phyloP scores from a whole-genome alignment of 2,797 vertebrate species.

The Gephyroberyx darwinii region DNA sequence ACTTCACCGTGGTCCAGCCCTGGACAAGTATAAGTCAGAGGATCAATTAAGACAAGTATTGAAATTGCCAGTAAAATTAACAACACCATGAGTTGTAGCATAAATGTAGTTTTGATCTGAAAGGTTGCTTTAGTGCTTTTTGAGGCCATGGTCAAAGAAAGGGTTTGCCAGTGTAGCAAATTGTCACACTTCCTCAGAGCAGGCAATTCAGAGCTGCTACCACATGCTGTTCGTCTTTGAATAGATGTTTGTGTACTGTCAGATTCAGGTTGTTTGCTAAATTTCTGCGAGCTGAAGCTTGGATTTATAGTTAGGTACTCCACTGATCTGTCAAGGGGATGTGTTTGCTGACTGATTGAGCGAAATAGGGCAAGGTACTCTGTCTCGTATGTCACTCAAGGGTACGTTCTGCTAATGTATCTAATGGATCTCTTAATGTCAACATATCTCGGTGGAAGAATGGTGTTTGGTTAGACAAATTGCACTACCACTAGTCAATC shows the following conservation, averaged over 20 bases:
- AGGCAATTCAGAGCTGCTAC: conserved; percentile 16
- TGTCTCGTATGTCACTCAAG: conserved; percentile 74
- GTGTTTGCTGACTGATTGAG: conserved; percentile 75
- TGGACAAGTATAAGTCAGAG: conserved; percentile 9
- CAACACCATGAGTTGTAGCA: conserved; percentile 9
- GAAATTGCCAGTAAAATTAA: conserved; percentile 12
- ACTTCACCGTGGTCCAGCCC: not conserved
- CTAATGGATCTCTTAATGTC: conserved; percentile 73
- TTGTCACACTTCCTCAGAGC: conserved; percentile 24
- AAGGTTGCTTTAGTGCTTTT: not conserved
- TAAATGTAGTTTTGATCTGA: no score
- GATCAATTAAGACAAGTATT: conserved; percentile 12
- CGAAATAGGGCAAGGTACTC: conserved; percentile 78
- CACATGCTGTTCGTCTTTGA: conserved; percentile 44
- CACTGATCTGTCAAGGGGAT: conserved; percentile 59
- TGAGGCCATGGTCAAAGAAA: not conserved
- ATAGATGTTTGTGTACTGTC: conserved; percentile 23
- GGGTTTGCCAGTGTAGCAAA: conserved; percentile 1
- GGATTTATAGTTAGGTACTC: conserved; percentile 62
- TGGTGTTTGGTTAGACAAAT: conserved; percentile 52
- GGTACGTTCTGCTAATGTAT: conserved; percentile 77
- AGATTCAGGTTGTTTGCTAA: conserved; percentile 50
- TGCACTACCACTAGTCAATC: conserved; percentile 48
- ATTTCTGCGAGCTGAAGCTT: conserved; percentile 31
- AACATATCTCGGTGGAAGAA: conserved; percentile 68